A percentile compares a stretch with the other conserved stretches of the same genome.
Evolutionary conservation across 2,113 vertebrate genomes (phyloP).

Genomic region (Cichladusa arquata): DNA sequence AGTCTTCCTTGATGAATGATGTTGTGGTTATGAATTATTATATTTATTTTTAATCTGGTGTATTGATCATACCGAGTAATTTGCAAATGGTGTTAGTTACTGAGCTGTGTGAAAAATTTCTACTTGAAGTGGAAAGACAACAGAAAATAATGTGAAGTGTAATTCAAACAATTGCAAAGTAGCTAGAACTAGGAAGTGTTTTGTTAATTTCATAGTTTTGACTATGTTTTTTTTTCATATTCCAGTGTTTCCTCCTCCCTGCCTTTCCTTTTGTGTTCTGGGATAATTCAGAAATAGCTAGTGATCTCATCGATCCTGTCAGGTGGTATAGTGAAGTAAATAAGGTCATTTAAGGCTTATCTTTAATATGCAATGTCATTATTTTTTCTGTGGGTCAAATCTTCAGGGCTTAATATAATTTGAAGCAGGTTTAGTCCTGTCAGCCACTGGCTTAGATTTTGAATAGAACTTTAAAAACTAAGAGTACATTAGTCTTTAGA

Average conservation of each 20-base stretch:
- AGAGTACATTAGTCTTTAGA: background rate
- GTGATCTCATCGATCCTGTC: background rate
- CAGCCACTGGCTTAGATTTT: background rate
- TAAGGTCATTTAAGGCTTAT: slow-evolving; percentile 38
- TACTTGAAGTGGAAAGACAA: background rate
- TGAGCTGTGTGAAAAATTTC: background rate
- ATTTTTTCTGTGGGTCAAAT: background rate
- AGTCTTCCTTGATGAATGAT: background rate
- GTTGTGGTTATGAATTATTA: background rate
- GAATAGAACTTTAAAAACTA: background rate
- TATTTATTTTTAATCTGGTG: background rate
- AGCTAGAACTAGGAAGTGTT: background rate
- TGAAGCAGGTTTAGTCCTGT: background rate
- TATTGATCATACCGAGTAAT: background rate
- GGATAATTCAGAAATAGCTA: slow-evolving; percentile 5
- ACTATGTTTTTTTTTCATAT: background rate
- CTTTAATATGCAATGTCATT: slow-evolving; percentile 6
- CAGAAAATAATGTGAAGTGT: background rate
- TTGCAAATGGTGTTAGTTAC: background rate
- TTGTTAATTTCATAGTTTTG: background rate
- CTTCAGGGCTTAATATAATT: background rate
- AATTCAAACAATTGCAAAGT: background rate
- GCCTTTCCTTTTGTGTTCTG: background rate
- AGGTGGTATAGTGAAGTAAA: slow-evolving; percentile 23
- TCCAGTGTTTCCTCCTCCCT: background rate